Evolutionary conservation across 53 echinoderm and acorn worm genomes (phyloP).

Genomic region (Actinopyga echinites): DNA sequence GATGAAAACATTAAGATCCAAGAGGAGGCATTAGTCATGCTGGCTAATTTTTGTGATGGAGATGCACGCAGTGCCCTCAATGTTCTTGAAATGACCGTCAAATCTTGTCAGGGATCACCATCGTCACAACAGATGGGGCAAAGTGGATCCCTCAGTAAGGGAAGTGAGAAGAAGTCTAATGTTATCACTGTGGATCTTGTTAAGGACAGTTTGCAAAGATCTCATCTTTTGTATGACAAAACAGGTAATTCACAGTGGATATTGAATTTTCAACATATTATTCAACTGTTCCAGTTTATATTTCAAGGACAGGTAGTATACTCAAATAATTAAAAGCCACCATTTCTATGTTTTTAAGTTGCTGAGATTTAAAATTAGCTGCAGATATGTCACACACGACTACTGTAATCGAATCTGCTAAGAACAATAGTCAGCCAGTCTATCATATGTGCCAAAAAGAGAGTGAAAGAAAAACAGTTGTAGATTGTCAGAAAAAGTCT

Average conservation of each 20-base stretch:
- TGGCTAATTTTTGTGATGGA: slow-evolving; percentile 90
- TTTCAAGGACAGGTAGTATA: too few species aligned
- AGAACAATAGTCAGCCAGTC: too few species aligned
- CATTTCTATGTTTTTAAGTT: too few species aligned
- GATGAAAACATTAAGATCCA: background rate
- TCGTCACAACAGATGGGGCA: background rate
- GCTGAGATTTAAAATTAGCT: too few species aligned
- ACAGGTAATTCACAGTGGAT: slow-evolving; percentile 58
- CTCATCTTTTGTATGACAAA: slow-evolving; percentile 81
- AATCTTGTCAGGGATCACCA: slow-evolving; percentile 43
- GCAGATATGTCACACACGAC: too few species aligned
- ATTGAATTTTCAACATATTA: too few species aligned
- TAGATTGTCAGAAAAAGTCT: too few species aligned
- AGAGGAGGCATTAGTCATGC: slow-evolving; percentile 21
- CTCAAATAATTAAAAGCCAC: too few species aligned
- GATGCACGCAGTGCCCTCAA: slow-evolving; percentile 96
- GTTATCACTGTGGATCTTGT: slow-evolving; percentile 67
- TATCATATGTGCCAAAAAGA: too few species aligned
- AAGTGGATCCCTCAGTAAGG: background rate
- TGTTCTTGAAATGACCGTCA: slow-evolving; percentile 56
- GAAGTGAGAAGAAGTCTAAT: background rate
- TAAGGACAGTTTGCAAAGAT: slow-evolving; percentile 84
- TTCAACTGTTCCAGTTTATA: too few species aligned
- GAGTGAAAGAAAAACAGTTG: too few species aligned
- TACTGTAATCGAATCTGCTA: too few species aligned